A percentile compares a stretch with the other conserved stretches of the same genome.
Conservation (phyloP, 2,797 vertebrate species). For the Chloroceryle inda region DNA sequence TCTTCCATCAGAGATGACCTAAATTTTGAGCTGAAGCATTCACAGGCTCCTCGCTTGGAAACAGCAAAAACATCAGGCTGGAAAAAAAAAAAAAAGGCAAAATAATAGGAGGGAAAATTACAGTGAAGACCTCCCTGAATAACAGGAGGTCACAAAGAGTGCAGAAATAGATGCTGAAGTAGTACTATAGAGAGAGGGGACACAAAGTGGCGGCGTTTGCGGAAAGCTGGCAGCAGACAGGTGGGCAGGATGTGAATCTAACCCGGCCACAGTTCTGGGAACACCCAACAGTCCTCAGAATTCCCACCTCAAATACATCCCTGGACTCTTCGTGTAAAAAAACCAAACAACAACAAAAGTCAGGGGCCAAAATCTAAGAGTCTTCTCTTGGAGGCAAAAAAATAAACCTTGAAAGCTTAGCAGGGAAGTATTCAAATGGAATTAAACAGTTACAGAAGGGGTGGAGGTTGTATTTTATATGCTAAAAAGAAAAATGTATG, state of each 20-base stretch:
- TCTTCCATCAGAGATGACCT: slow-evolving; percentile 48
- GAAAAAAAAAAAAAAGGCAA: slow-evolving; percentile 23
- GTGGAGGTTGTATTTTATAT: neutral
- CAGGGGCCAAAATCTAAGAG: neutral
- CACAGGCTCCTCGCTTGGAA: slow-evolving; percentile 42
- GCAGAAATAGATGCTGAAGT: slow-evolving; percentile 47
- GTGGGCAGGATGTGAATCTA: slow-evolving; percentile 26
- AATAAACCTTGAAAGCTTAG: neutral
- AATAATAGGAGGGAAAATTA: slow-evolving; percentile 59
- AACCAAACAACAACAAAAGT: neutral
- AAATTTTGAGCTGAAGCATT: slow-evolving; percentile 64
- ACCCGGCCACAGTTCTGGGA: neutral
- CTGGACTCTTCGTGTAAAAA: neutral
- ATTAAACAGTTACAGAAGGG: neutral
- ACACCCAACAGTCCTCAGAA: neutral
- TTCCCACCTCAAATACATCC: neutral
- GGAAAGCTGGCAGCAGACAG: neutral
- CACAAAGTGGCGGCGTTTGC: slow-evolving; percentile 4
- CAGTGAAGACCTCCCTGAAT: slow-evolving; percentile 42
- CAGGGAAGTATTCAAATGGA: neutral
- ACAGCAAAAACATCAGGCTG: slow-evolving; percentile 55
- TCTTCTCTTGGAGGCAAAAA: neutral
- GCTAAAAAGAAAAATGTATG: neutral
- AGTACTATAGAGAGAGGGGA: slow-evolving; percentile 3
- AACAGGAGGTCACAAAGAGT: slow-evolving; percentile 40